Percentiles rank a stretch among this genome's conserved stretches.
These are phyloP conservation scores for Plebejus anna DNA, from an alignment of 2,888 invertebrate species.

Conservation along the genomic window DNA sequence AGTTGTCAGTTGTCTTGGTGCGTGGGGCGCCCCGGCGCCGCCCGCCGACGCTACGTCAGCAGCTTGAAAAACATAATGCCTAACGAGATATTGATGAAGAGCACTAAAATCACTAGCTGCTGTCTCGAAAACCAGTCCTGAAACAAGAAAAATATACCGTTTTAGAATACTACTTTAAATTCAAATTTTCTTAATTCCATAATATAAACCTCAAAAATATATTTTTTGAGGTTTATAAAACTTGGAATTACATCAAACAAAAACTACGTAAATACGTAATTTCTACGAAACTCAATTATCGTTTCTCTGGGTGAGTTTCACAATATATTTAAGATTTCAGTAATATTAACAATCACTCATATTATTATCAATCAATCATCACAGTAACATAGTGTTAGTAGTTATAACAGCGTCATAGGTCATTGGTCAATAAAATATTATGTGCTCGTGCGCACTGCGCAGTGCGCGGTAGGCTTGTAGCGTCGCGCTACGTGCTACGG, in stretches of 20 bases:
- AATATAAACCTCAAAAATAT: not conserved
- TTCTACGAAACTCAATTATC: not conserved
- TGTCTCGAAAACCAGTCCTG: slow-evolving; percentile 98
- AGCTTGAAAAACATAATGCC: slow-evolving; percentile 97
- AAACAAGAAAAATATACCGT: slow-evolving; percentile 44
- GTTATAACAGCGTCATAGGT: too few relatives aligned
- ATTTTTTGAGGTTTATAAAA: not conserved
- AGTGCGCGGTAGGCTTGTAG: not conserved
- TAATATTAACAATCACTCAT: not conserved
- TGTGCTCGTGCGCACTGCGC: too few relatives aligned
- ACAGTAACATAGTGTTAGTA: too few relatives aligned
- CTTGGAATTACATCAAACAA: not conserved
- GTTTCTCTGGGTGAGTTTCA: not conserved
- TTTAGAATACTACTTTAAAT: not conserved
- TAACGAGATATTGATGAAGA: slow-evolving; percentile 95
- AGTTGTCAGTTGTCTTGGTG: slow-evolving; percentile 49
- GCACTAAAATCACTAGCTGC: slow-evolving; percentile 95
- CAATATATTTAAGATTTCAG: not conserved
- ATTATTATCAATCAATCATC: not conserved
- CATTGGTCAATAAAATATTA: too few relatives aligned
- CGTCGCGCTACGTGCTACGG: not conserved
- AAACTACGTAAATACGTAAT: not conserved
- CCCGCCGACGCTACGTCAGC: slow-evolving; percentile 91
- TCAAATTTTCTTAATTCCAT: not conserved
- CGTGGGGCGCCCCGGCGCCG: slow-evolving; percentile 64